A percentile compares a stretch with the other conserved stretches of the same genome.
Conservation (phyloP, 2,113 vertebrate genomes). For the Martes martes region DNA sequence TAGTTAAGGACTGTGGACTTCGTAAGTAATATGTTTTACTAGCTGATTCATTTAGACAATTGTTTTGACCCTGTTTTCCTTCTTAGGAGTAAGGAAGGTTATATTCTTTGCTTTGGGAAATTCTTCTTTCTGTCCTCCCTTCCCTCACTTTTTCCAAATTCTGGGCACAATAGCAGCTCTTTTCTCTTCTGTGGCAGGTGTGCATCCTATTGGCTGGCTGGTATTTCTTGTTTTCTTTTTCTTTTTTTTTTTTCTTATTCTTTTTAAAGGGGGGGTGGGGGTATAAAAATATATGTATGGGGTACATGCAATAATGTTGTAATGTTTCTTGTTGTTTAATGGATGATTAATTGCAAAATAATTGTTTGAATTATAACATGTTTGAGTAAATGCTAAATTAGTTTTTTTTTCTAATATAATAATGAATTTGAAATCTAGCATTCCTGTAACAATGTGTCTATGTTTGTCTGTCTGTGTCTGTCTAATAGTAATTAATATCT, state of each 20-base stretch:
- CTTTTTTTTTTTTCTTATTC: constrained; percentile 37
- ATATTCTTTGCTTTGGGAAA: constrained; percentile 81
- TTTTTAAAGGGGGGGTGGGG: constrained; percentile 74
- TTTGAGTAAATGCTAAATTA: constrained; percentile 73
- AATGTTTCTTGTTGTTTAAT: constrained; percentile 71
- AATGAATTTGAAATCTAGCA: constrained; percentile 75
- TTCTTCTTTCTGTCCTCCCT: constrained; percentile 72
- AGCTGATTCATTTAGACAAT: constrained; percentile 75
- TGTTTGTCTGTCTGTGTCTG: constrained; percentile 68
- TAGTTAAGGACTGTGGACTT: constrained; percentile 78
- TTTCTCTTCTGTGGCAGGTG: constrained; percentile 78
- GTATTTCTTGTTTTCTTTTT: constrained; percentile 77
- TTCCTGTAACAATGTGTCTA: constrained; percentile 68
- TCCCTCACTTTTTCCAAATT: constrained; percentile 73
- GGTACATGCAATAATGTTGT: constrained; percentile 47
- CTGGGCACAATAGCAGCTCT: constrained; percentile 78
- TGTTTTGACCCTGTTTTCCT: constrained; percentile 67
- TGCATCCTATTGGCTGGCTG: constrained; percentile 83
- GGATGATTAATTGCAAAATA: constrained; percentile 71
- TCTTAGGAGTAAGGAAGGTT: constrained; percentile 78
- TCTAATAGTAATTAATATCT: constrained; percentile 80
- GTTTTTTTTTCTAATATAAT: constrained; percentile 76
- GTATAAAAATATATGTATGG: constrained; percentile 65
- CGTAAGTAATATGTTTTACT: constrained; percentile 76
- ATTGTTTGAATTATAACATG: constrained; percentile 74